Evolutionary conservation across 2,797 vertebrate species (phyloP), one percentile per base, ranked within the genome.

Genomic region (Orestias chungarensis): DNA sequence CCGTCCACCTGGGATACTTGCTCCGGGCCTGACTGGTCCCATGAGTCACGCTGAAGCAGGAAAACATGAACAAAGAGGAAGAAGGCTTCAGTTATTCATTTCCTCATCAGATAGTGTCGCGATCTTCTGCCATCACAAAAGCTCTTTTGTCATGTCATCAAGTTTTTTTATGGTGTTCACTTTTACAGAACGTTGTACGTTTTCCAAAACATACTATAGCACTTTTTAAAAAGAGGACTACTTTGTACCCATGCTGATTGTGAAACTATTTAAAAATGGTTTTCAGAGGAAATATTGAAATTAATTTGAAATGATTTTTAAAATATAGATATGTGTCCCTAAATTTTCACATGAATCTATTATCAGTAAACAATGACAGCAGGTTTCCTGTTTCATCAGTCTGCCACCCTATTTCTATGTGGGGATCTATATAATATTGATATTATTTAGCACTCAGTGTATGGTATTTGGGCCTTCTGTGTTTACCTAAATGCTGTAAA

Each of bases 21-120:
- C 55, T 98, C 95, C 0, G 95, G 66, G 14, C 91, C 83, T 0
- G 88, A 80, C 86, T 96, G 95, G 70, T 98, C 97, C 97, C 97
- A 98, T 0, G 96, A 91, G 75, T 97, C 96, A 76, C 96, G 96
- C 97, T 99, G 88, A 27, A 54, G 65, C 14, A 59, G 61, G 69
- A 74, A 79, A 29, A 67, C 6, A 84, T 47, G 33, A 87, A 29
- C 74, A 12, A 33, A 74, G 33, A 71, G 47, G 42, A 55, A 40
- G 49, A 73, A 35, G 66, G 11, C 74, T 6, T 81, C 31, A 69
- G 11, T 70, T 47, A 71, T 64, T 27, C 12, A 62, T 57, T 71
- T 75, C 64, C 66, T 80, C 29, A 70, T 75, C 59, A 70, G 66
- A 68, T 68, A 64, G 23, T 4, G 14, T 18, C 67, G 62, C 38